phyloP scores from a whole-genome alignment of 2,888 invertebrate genomes.

The Volucella inflata region DNA sequence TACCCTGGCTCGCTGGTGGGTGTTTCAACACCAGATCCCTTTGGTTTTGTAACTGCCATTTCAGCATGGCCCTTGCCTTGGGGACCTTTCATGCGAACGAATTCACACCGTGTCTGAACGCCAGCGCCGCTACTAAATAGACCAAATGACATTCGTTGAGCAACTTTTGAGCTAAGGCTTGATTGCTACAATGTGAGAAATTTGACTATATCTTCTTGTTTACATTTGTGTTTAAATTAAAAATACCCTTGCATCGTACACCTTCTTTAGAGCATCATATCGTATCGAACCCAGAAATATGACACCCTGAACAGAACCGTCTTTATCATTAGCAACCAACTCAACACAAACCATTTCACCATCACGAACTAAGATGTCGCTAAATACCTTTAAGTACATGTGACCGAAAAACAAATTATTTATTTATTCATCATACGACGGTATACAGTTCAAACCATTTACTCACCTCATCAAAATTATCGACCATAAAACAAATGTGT shows the following conservation, averaged over 20 bases:
- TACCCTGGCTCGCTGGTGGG: conserved; percentile 95
- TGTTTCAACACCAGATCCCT: conserved; percentile 96
- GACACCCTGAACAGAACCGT: conserved; percentile 94
- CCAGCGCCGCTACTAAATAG: conserved; percentile 90
- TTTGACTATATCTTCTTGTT: not conserved
- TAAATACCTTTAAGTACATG: conserved; percentile 98
- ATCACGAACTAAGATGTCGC: conserved; percentile 97
- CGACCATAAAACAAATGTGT: conserved; percentile 99
- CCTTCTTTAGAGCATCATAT: conserved; percentile 98
- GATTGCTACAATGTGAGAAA: conserved; percentile 87
- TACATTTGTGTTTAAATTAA: not conserved
- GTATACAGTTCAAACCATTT: not conserved
- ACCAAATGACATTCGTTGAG: conserved; percentile 97
- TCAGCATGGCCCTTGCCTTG: conserved; percentile 98
- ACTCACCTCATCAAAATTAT: conserved; percentile 97
- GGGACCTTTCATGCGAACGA: conserved; percentile 99
- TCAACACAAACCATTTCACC: conserved; percentile 99
- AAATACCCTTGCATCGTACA: conserved; percentile 96
- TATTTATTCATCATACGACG: conserved; percentile 30
- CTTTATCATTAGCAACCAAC: conserved; percentile 95
- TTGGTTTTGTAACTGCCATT: conserved; percentile 97
- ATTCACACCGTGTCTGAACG: conserved; percentile 94
- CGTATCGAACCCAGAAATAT: conserved; percentile 98
- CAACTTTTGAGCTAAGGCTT: conserved; percentile 96
- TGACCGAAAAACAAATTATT: conserved; percentile 67